These are phyloP conservation scores for Portunus trituberculatus DNA, from an alignment of 1,140 invertebrate genomes.

Conservation along the genomic window DNA sequence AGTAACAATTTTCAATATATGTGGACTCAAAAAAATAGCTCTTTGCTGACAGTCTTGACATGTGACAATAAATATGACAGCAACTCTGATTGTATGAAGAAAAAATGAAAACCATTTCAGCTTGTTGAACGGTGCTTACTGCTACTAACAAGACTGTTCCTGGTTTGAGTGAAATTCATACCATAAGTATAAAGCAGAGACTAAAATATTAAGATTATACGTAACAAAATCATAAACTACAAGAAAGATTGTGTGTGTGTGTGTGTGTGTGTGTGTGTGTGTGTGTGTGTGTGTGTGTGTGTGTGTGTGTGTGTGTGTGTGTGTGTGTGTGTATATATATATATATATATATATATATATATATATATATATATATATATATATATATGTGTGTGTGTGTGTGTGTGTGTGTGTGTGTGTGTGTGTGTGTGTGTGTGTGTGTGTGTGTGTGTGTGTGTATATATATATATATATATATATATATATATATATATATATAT, in stretches of 20 bases:
- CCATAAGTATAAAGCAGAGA: background rate
- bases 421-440: background rate
- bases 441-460: background rate
- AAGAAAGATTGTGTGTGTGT: background rate
- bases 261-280: background rate
- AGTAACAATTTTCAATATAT: too few relatives aligned
- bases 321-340: constrained; percentile 17
- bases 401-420: background rate
- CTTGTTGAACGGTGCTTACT: too few relatives aligned
- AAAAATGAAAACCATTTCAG: too few relatives aligned
- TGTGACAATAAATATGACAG: too few relatives aligned
- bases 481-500: background rate
- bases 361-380: background rate
- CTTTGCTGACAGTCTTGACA: too few relatives aligned
- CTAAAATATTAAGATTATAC: background rate
- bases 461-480: background rate
- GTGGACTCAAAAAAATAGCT: too few relatives aligned
- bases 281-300: background rate
- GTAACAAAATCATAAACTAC: background rate
- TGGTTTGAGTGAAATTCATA: background rate
- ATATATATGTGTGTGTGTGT: constrained; percentile 11
- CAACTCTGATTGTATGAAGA: too few relatives aligned
- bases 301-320: background rate
- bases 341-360: constrained; percentile 29
- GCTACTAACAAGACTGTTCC: too few relatives aligned